Percentiles rank a stretch among this genome's conserved stretches.
Evolutionary conservation across 2,113 vertebrate species (phyloP).

Genomic region (Cebidichthys violaceus): DNA sequence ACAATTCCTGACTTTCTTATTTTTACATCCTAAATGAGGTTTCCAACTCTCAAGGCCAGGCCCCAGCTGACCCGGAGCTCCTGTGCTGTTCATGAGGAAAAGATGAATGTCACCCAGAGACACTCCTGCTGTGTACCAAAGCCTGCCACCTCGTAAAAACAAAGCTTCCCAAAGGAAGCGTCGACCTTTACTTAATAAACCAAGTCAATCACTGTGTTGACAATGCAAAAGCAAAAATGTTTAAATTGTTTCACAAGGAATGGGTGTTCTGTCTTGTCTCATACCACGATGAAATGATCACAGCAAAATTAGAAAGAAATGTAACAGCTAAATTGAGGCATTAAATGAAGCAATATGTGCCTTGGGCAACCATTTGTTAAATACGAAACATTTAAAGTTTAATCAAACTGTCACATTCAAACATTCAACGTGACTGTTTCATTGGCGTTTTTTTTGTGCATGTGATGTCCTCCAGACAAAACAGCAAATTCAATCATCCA

Average conservation of each 20-base stretch:
- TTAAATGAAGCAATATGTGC: not conserved
- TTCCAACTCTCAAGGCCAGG: not conserved
- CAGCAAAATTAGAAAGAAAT: not conserved
- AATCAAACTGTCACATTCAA: slow-evolving; percentile 12
- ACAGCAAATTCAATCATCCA: slow-evolving; percentile 25
- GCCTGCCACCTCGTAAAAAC: not conserved
- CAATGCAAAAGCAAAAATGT: not conserved
- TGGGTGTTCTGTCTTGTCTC: not conserved
- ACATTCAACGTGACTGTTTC: not conserved
- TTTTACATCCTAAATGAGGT: not conserved
- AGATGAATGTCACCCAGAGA: not conserved
- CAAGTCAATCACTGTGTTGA: not conserved
- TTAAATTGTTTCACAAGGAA: not conserved
- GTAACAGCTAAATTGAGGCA: not conserved
- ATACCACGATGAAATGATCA: not conserved
- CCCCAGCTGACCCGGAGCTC: not conserved
- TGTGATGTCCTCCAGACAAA: slow-evolving; percentile 13
- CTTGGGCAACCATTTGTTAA: not conserved
- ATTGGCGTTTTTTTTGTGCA: not conserved
- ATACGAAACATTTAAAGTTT: not conserved
- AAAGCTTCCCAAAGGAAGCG: not conserved
- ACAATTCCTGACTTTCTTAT: not conserved
- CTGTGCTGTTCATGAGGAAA: not conserved
- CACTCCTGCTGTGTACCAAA: not conserved
- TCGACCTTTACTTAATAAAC: not conserved